These are phyloP conservation scores for Perizoma flavofasciatum DNA, from an alignment of 2,888 invertebrate genomes.

Conservation along the genomic window DNA sequence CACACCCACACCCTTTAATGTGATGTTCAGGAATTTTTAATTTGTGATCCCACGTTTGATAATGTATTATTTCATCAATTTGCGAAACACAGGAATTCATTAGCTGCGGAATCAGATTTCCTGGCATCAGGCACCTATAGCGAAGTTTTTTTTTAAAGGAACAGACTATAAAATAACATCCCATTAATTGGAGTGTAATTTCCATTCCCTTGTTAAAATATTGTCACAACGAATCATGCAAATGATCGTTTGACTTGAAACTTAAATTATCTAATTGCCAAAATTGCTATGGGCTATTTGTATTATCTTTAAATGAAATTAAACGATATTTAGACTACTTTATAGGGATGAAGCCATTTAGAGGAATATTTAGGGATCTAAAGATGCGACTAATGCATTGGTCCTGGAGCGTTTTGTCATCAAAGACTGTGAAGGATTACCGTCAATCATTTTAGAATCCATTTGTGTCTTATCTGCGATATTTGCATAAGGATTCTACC, in stretches of 20 bases:
- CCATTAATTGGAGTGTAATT: slow-evolving; percentile 41
- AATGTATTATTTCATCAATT: slow-evolving; percentile 4
- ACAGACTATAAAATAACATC: slow-evolving; percentile 27
- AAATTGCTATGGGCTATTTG: slow-evolving; percentile 52
- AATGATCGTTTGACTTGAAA: slow-evolving; percentile 47
- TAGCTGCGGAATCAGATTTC: not conserved
- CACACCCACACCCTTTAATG: slow-evolving; percentile 25
- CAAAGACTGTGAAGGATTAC: slow-evolving; percentile 28
- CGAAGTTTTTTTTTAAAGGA: no score
- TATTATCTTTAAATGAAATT: slow-evolving; percentile 32
- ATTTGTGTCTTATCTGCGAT: no score
- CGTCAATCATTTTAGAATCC: no score
- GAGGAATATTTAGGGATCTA: not conserved
- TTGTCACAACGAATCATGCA: slow-evolving; percentile 55
- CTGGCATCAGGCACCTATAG: no score
- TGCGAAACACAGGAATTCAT: slow-evolving; percentile 2
- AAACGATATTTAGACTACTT: slow-evolving; percentile 23
- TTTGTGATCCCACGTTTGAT: slow-evolving; percentile 15
- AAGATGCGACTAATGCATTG: slow-evolving; percentile 20
- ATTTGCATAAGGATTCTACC: no score
- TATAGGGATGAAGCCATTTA: slow-evolving; percentile 24
- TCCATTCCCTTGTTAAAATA: slow-evolving; percentile 44
- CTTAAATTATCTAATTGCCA: slow-evolving; percentile 54
- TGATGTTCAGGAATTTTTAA: slow-evolving; percentile 29
- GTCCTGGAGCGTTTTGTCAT: slow-evolving; percentile 24